phyloP scores from a whole-genome alignment of 1,140 invertebrate species.

The Oncopodura yosiiana region DNA sequence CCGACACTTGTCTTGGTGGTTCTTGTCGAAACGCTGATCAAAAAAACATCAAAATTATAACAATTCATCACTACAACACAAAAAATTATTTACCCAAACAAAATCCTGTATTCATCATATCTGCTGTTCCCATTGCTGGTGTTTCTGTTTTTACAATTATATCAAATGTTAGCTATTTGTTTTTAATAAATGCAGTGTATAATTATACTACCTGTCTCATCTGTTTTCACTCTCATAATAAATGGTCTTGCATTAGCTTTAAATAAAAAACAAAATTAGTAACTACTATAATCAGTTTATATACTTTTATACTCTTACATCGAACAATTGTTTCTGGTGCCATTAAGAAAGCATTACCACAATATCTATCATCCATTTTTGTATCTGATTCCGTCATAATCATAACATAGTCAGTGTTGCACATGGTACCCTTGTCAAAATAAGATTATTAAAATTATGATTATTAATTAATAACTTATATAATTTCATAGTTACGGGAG shows the following conservation, averaged over 20 bases:
- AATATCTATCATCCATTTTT: conserved; percentile 26
- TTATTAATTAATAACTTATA: not conserved
- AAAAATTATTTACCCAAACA: not conserved
- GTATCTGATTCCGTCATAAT: conserved; percentile 30
- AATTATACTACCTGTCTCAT: conserved; percentile 13
- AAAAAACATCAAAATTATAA: conserved; percentile 1
- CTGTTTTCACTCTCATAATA: conserved; percentile 29
- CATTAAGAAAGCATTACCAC: conserved; percentile 14
- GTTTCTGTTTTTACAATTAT: too few species aligned
- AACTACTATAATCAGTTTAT: not conserved
- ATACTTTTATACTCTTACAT: conserved; percentile 6
- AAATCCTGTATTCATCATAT: conserved; percentile 20
- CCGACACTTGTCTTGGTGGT: conserved; percentile 12
- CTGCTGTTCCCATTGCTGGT: not conserved
- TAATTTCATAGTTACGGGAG: not conserved
- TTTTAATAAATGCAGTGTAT: too few species aligned
- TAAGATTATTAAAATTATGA: not conserved
- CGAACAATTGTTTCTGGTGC: conserved; percentile 10
- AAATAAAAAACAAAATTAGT: not conserved
- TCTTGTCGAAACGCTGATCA: conserved; percentile 29
- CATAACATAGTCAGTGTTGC: conserved; percentile 23
- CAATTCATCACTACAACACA: not conserved
- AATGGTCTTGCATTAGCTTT: conserved; percentile 27
- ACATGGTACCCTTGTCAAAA: not conserved
- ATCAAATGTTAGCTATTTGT: too few species aligned